These are phyloP conservation scores for Achlya flavicornis DNA, from an alignment of 2,888 invertebrate species.

Conservation along the genomic window DNA sequence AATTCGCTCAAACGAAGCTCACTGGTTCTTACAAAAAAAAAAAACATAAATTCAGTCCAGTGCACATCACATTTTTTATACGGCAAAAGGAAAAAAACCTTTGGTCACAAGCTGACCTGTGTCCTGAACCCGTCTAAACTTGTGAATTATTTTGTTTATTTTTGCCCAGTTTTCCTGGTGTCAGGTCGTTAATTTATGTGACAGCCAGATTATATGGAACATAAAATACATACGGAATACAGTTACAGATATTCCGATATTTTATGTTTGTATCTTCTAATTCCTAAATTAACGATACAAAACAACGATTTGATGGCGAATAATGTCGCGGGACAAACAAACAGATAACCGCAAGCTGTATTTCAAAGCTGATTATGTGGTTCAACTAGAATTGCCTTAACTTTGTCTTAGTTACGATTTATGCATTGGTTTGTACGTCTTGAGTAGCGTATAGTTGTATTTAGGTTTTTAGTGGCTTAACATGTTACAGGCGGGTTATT, in stretches of 20 bases:
- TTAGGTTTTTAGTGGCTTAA: not conserved
- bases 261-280: no score
- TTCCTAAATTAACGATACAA: not conserved
- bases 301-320: not conserved
- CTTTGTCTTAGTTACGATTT: constrained; percentile 2
- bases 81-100: not conserved
- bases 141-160: constrained; percentile 34
- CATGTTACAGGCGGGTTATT: no score
- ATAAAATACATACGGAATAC: not conserved
- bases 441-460: not conserved
- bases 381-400: not conserved
- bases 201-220: constrained; percentile 50
- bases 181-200: constrained; percentile 58
- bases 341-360: not conserved
- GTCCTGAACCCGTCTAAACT: constrained; percentile 29
- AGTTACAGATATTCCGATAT: not conserved
- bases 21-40: no score
- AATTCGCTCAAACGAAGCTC: no score
- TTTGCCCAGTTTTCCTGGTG: constrained; percentile 48
- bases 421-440: not conserved
- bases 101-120: constrained; percentile 1
- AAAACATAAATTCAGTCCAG: no score
- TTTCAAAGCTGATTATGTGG: constrained; percentile 1
- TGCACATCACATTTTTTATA: no score
- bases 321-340: not conserved